Conservation (phyloP, 2,888 invertebrate species). For the Archips xylosteana region DNA sequence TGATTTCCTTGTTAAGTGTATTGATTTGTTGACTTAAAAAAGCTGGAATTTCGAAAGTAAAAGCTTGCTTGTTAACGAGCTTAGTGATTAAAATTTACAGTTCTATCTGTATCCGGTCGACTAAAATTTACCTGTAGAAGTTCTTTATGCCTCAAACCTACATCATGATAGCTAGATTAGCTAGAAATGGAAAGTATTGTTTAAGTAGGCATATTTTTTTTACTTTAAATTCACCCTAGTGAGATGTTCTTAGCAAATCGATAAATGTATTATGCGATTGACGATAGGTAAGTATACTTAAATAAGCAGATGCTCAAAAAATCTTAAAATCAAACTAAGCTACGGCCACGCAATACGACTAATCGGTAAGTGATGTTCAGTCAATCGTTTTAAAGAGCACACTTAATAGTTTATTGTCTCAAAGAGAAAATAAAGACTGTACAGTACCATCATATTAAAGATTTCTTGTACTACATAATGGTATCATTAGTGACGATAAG, state of each 20-base stretch:
- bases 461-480: slow-evolving; percentile 44
- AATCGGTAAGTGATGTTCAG: slow-evolving; percentile 12
- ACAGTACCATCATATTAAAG: slow-evolving; percentile 35
- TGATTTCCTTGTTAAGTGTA: not conserved
- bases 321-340: not conserved
- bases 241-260: not conserved
- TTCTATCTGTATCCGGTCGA: no score
- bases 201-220: no score
- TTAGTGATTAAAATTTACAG: no score
- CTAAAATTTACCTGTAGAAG: no score
- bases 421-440: slow-evolving; percentile 31
- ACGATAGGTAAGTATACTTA: not conserved
- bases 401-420: slow-evolving; percentile 39
- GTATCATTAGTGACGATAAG: slow-evolving; percentile 40
- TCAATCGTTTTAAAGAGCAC: slow-evolving; percentile 12
- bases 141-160: no score
- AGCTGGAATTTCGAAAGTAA: no score
- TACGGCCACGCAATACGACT: not conserved
- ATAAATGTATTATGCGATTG: not conserved
- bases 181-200: no score
- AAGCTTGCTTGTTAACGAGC: no score
- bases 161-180: no score
- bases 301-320: not conserved
- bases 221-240: no score
- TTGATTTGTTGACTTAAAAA: not conserved